Evolutionary conservation across 2,113 vertebrate genomes (phyloP).

Genomic region (Ifrita kowaldi): DNA sequence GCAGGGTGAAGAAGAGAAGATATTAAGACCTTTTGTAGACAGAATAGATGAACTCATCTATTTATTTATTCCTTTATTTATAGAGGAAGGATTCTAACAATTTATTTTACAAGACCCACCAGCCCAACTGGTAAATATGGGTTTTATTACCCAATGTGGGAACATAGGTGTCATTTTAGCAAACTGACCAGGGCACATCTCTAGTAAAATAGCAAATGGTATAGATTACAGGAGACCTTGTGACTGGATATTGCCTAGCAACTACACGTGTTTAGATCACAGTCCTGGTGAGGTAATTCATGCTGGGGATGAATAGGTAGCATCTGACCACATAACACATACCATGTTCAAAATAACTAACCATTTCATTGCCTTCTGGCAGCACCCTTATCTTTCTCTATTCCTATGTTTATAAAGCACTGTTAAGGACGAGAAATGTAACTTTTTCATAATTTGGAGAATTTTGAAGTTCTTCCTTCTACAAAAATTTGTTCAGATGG

Average conservation of each 20-base stretch:
- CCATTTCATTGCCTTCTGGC: not conserved
- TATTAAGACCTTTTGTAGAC: not conserved
- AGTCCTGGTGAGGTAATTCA: not conserved
- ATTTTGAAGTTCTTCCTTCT: not conserved
- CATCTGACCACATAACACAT: not conserved
- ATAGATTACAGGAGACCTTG: not conserved
- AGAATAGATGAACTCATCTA: not conserved
- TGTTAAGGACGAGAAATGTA: not conserved
- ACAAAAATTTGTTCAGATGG: not conserved
- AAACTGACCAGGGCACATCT: not conserved
- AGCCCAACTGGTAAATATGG: not conserved
- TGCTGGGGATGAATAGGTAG: not conserved
- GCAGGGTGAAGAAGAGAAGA: not conserved
- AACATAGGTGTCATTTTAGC: not conserved
- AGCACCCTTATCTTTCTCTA: not conserved
- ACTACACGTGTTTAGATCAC: not conserved
- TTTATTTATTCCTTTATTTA: not conserved
- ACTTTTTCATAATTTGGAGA: not conserved
- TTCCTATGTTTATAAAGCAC: not conserved
- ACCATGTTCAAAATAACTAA: not conserved
- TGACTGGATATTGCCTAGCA: constrained; percentile 16
- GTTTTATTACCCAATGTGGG: not conserved
- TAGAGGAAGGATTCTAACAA: not conserved
- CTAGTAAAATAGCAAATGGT: not conserved
- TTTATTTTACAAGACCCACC: not conserved